A percentile compares a stretch with the other conserved stretches of the same genome.
These are phyloP conservation scores for Protobothrops flavoviridis DNA, from an alignment of 2,113 vertebrate genomes.

Conservation along the genomic window DNA sequence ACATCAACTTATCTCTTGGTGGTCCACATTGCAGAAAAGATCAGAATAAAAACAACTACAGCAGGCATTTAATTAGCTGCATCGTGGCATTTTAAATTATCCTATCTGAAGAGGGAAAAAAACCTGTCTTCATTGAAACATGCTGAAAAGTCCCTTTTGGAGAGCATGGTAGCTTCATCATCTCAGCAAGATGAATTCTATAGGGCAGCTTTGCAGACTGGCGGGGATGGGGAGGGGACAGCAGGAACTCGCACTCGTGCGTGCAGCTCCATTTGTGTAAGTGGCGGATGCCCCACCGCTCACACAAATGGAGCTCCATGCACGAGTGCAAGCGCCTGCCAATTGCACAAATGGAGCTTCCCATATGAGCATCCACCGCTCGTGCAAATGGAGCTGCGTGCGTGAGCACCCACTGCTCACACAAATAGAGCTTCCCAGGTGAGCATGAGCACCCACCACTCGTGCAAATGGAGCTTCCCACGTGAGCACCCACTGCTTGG, in stretches of 20 bases:
- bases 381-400: background rate
- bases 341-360: too few relatives aligned
- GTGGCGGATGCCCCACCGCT: too few relatives aligned
- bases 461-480: too few relatives aligned
- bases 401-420: background rate
- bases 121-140: slow-evolving; percentile 6
- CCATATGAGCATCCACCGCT: background rate
- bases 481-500: background rate
- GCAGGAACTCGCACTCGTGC: fast-evolving
- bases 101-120: background rate
- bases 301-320: background rate
- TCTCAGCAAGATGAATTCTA: background rate
- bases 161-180: background rate
- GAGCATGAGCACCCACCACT: too few relatives aligned
- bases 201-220: background rate
- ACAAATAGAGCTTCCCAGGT: background rate
- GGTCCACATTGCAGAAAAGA: background rate
- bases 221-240: too few relatives aligned
- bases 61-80: background rate
- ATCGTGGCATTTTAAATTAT: background rate
- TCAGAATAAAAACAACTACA: background rate
- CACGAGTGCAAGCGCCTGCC: too few relatives aligned
- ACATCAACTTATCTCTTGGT: background rate
- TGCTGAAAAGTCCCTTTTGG: slow-evolving; percentile 22
- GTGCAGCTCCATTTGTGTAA: background rate